Evolutionary conservation across 2,113 vertebrate genomes (phyloP), one percentile per base, ranked within the genome.

Genomic region (Hiodon alosoides): DNA sequence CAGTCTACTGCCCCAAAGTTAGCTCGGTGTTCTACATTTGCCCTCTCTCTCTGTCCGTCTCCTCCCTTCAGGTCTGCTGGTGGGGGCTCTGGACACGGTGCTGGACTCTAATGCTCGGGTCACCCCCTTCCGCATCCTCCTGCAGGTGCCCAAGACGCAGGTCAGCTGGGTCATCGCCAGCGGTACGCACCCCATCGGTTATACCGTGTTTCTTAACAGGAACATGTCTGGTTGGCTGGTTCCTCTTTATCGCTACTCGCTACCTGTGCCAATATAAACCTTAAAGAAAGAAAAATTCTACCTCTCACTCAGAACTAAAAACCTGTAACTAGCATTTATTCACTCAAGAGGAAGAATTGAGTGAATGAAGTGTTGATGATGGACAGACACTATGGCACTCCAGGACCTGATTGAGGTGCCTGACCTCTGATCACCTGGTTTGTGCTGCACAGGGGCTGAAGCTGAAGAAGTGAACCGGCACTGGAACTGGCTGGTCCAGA

Each of bases 401-500:
- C 54, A 57, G 10, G 54, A 57, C 54, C 54, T 57, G 54, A 57
- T 5, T 57, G 54, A 57, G 5, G 5, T 57, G 5, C 67, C 16
- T 74, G 72, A 74, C 64, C 46, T 1, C 4, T 47, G 73, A n/a
- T 67, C 58, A 7, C 46, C 79, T 31, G 31, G 31, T 31, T 31
- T 31, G 31, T 31, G 65, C 80, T 75, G 78, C 68, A 7, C 85
- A 99, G 96, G 97, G 77, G 94, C 94, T 11, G 93, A 93, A 2
- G 78, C 88, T 10, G 95, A 98, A 81, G 97, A 99, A 82, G 94
- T 98, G 80, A 94, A 90, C 79, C 90, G 88, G 79, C 97, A 99
- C 82, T 99, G 97, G 97, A 93, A 94, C 79, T 99, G 97, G 97
- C 88, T 99, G 83, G 88, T 94, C 52, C 94, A 94, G 83, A 97